Percentiles rank a stretch among this genome's conserved stretches.
Evolutionary conservation across 2,797 vertebrate genomes (phyloP).

Genomic region (Novumbra hubbsi): DNA sequence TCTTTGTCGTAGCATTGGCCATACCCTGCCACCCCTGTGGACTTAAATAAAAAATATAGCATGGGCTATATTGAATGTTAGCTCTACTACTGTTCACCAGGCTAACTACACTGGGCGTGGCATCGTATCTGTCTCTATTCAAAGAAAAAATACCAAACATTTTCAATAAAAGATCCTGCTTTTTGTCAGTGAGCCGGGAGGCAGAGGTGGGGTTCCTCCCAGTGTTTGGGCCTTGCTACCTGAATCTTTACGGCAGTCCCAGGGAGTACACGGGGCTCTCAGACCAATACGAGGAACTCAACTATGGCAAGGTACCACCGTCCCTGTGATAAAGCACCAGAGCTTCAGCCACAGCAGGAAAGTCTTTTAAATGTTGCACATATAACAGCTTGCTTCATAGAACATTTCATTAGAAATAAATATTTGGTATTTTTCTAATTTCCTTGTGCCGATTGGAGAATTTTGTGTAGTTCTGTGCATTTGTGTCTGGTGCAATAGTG

Average conservation of each 20-base stretch:
- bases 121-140: background rate
- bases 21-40: too few species aligned
- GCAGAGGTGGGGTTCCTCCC: conserved; percentile 94
- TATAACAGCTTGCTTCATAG: background rate
- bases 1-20: too few species aligned
- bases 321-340: too few species aligned
- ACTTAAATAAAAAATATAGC: background rate
- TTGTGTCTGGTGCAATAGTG: too few species aligned
- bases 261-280: conserved; percentile 91
- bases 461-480: background rate
- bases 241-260: conserved; percentile 95
- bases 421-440: background rate
- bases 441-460: background rate
- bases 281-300: conserved; percentile 93
- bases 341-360: background rate
- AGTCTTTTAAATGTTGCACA: background rate
- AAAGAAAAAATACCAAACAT: background rate
- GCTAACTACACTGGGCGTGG: background rate
- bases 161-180: background rate
- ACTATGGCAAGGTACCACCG: conserved; percentile 85
- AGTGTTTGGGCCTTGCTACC: conserved; percentile 94
- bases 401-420: too few species aligned
- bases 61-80: background rate
- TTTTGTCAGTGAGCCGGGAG: conserved; percentile 73
- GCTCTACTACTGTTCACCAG: background rate